Base-by-base conservation (phyloP, 1,140 invertebrate genomes). In the Sycophaga agraensis region DNA sequence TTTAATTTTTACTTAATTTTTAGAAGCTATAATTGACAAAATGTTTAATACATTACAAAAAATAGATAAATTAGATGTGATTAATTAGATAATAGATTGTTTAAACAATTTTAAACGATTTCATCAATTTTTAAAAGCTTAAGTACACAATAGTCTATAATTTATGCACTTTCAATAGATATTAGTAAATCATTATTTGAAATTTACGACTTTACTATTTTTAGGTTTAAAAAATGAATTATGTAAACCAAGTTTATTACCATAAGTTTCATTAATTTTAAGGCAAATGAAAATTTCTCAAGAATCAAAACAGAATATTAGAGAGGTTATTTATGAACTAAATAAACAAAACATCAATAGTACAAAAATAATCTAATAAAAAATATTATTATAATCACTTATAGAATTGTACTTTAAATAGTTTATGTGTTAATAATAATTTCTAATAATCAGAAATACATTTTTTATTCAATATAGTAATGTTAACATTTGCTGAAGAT, bases 401-500 rank as follows among this genome's bases (percentile, higher is more conserved):
- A 40, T 59, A 2, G n/a, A n/a, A n/a, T n/a, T n/a, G n/a, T n/a
- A n/a, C n/a, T n/a, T n/a, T n/a, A n/a, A n/a, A n/a, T n/a, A n/a
- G n/a, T n/a, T 42, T 42, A 54, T 64, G 11, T n/a, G 49, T n/a
- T 46, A 26, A 37, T 17, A 5, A 34, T 49, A 26, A 34, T 22
- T 37, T 49, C 35, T 22, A 14, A 28, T 48, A 39, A 26, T 24
- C 22, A 26, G 2, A 28, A 31, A n/a, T n/a, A n/a, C n/a, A n/a
- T n/a, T 49, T 55, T 35, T 43, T 28, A 42, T 26, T 55, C 1
- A 69, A 70, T 35, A 68, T 68, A 65, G 69, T 70, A 8, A 72
- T 77, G 72, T 53, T 77, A 46, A 76, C 75, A 28, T 77, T 71
- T 59, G 68, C 73, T 6, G 59, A 70, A 31, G 72, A 77, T 56